These are phyloP conservation scores for Microtus oregoni DNA, from an alignment of 2,113 vertebrate genomes.

Conservation along the genomic window DNA sequence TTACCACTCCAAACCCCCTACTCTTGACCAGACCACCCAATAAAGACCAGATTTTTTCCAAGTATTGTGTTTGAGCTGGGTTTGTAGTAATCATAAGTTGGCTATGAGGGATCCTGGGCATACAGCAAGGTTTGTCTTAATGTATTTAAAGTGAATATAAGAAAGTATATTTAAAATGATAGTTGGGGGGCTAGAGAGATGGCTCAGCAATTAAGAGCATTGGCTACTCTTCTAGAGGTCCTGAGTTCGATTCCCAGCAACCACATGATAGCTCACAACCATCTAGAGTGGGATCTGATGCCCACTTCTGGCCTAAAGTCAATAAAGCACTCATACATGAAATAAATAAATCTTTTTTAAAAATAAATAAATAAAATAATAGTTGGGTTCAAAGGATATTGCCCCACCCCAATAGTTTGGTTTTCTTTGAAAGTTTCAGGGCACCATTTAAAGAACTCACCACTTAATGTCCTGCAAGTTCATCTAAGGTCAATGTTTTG, in stretches of 20 bases:
- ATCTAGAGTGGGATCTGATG: too few relatives aligned
- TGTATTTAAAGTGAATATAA: conserved; percentile 57
- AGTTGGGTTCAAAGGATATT: conserved; percentile 17
- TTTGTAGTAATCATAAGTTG: neutral
- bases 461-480: neutral
- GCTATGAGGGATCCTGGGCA: neutral
- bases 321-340: too few relatives aligned
- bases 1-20: neutral
- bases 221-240: too few relatives aligned
- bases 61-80: neutral
- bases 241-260: too few relatives aligned
- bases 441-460: conserved; percentile 28
- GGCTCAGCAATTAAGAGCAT: too few relatives aligned
- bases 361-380: conserved; percentile 1
- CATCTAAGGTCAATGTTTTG: neutral
- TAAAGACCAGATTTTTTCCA: conserved; percentile 60
- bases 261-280: too few relatives aligned
- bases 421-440: conserved; percentile 2
- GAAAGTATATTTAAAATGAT: conserved; percentile 28
- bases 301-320: too few relatives aligned
- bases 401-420: neutral
- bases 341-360: too few relatives aligned
- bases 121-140: conserved; percentile 28
- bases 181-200: neutral
- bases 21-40: conserved; percentile 34